Conservation (phyloP, 2,888 invertebrate species). For the Rhagonycha fulva region DNA sequence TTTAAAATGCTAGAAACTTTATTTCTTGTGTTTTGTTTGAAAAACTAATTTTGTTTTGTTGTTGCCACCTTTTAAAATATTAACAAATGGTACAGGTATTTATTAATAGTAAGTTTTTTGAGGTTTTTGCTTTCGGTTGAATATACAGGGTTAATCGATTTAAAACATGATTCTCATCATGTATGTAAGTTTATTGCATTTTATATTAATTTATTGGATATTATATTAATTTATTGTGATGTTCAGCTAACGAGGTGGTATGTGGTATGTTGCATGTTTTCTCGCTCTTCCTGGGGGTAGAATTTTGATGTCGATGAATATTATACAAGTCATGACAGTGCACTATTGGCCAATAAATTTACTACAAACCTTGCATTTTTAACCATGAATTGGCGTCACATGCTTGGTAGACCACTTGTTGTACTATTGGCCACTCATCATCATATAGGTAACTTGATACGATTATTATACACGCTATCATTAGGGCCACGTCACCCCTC, state of each 20-base stretch:
- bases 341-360: constrained; percentile 91
- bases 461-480: not conserved
- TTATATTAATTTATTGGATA: constrained; percentile 6
- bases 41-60: constrained; percentile 7
- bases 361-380: constrained; percentile 93
- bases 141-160: not conserved
- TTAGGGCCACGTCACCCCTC: not conserved
- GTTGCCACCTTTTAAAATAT: not conserved
- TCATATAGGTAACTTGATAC: constrained; percentile 72
- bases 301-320: constrained; percentile 91
- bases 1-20: constrained; percentile 10
- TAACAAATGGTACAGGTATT: not conserved
- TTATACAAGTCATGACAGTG: constrained; percentile 96
- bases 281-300: constrained; percentile 57
- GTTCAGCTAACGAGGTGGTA: constrained; percentile 27
- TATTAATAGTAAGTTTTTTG: not conserved
- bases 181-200: not conserved
- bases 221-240: constrained; percentile 19
- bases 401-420: constrained; percentile 95
- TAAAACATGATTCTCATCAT: not conserved
- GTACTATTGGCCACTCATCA: constrained; percentile 85
- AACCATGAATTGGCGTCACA: constrained; percentile 95
- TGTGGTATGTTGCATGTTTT: constrained; percentile 41
- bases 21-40: not conserved
- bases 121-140: not conserved